Base-by-base conservation (phyloP, 2,888 invertebrate genomes). In the Papilio gigon region DNA sequence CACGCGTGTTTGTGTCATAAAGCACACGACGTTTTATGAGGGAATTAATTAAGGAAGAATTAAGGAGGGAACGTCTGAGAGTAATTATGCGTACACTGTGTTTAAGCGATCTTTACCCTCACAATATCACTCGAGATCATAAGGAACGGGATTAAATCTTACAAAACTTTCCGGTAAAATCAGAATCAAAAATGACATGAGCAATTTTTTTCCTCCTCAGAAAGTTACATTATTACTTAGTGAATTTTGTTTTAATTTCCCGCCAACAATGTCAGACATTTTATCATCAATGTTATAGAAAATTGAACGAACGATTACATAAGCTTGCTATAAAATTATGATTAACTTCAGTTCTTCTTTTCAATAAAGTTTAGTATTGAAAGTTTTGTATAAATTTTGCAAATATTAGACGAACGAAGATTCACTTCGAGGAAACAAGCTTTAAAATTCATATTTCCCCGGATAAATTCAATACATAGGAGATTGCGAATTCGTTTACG, bases 41-140 rank as follows among this genome's bases (percentile, higher is more conserved):
- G 37, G 61, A 67, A 67, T 62, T 67, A 67, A 67, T 67, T 67
- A 67, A 67, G 37, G 53, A 53, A 53, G 61, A 61, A 53, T 67
- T 62, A 67, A 53, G 59, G 22, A 60, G 35, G 37, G 33, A 35
- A 22, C 42, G 65, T 12, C 44, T 58, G 56, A 44, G 22, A 27
- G 37, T 65, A 33, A 65, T 65, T 65, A 58, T 58, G 44, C 58
- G 44, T 30, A 58, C 33, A 58, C 27, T 33, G 63, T 25, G 33
- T 63, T 47, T 37, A 50, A 63, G 35, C 50, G 47, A 50, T 35
- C 63, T 25, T 56, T 17, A 56, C 53, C 30, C 53, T 56, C 17
- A 8, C 3, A 56, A 56, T 56, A 30, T 50, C 4, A 53, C n/a
- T 56, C 2, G n/a, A 56, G 9, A 30, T 27, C 25, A 30, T 56